Evolutionary conservation across 2,113 vertebrate genomes (phyloP).

Genomic region (Callospermophilus lateralis): DNA sequence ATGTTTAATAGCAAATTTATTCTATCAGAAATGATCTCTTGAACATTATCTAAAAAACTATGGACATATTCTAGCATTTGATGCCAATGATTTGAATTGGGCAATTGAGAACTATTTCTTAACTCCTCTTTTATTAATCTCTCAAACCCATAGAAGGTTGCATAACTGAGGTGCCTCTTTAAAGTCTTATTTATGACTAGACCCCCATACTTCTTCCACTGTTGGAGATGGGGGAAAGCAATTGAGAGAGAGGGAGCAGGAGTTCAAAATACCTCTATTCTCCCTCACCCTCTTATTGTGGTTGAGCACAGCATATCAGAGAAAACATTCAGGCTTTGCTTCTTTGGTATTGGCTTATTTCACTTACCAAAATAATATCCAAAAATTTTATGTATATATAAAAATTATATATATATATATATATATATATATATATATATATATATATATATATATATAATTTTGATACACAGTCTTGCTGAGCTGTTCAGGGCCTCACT

Average conservation of each 20-base stretch:
- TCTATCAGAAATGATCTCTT: background rate
- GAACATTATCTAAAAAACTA: background rate
- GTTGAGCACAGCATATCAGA: too few relatives aligned
- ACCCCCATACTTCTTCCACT: background rate
- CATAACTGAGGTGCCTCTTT: background rate
- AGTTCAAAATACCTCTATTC: background rate
- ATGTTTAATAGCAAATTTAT: background rate
- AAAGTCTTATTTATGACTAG: background rate
- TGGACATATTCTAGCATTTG: background rate
- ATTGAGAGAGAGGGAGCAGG: accelerated
- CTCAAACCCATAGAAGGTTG: background rate
- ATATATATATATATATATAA: too few relatives aligned
- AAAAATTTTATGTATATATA: too few relatives aligned
- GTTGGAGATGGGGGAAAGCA: background rate
- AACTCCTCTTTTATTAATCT: background rate
- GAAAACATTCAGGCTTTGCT: too few relatives aligned
- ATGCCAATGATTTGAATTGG: background rate
- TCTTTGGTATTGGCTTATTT: too few relatives aligned
- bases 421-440: too few relatives aligned
- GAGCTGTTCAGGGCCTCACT: too few relatives aligned
- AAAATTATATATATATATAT: too few relatives aligned
- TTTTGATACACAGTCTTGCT: too few relatives aligned
- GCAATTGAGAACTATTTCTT: background rate
- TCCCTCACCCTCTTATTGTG: too few relatives aligned
- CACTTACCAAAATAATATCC: too few relatives aligned